Base-by-base conservation (phyloP, 2,797 vertebrate species). In the Sebastes matsubarae region DNA sequence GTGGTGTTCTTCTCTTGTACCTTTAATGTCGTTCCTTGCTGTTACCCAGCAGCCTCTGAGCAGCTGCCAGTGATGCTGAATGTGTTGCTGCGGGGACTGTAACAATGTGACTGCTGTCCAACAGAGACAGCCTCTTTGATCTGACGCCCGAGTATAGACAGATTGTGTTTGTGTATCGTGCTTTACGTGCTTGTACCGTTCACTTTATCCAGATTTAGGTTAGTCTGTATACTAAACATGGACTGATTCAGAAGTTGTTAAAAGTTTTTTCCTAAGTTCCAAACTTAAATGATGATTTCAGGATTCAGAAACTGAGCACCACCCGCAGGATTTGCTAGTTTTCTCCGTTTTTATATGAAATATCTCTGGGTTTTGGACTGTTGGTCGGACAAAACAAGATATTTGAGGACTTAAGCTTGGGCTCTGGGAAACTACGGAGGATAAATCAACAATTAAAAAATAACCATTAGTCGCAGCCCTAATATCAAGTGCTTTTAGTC, bases 1-100 rank as follows among this genome's bases (percentile, higher is more conserved):
- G 66, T 75, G 20, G 67, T 79, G 16, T 72, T 79, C 69, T 46
- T 72, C 12, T 52, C 30, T 66, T 61, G 46, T 64, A 75, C 32
- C 61, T 80, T 82, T 82, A 72, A 83, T 79, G 73, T 63, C 27
- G 22, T 72, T 80, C 46, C 24, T 54, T 24, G 22, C 25, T 50
- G 16, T 58, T 72, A 32, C 46, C 64, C 54, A 46, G 65, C 46
- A 38, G 77, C 55, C 59, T 72, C 68, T 29, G 66, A 81, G 55
- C 63, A 63, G 59, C 75, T 81, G 81, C 79, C 77, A 55, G 66
- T 11, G 80, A 55, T 69, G 50, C 24, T 13, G 30, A 32, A 63
- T 67, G 54, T 69, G 72, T 68, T 77, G 63, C 68, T 60, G 46
- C 6, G 11, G 71, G 74, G 58, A 66, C 72, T 18, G 36, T 29